Base-by-base conservation (phyloP, 1,140 invertebrate genomes). In the Leptinotarsa defecta region DNA sequence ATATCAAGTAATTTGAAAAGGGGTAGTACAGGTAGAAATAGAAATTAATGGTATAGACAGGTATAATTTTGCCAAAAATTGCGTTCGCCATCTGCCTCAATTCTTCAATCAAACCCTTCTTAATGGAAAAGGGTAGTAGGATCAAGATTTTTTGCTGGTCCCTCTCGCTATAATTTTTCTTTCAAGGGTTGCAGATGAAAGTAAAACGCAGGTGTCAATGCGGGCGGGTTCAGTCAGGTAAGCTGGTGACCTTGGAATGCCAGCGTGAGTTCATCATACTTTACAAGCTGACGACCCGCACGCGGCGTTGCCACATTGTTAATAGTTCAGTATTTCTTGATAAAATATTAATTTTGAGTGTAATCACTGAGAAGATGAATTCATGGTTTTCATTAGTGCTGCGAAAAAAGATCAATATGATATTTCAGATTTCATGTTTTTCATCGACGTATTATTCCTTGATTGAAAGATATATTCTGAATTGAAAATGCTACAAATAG, bases 191-290 rank as follows among this genome's bases (percentile, higher is more conserved):
- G 65, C 52, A 57, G 57, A 71, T 27, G 75, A 78, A 76, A 78
- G 77, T 80, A 78, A 76, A 74, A 71, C 73, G 79, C 78, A 79
- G 78, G 80, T 77, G 78, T 61, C 52, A 52, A 76, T 13, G 73
- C 48, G 78, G 73, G 78, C 76, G 78, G 73, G 69, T 74, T 65
- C 74, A 67, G 68, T 17, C 63, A 67, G 70, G 75, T 71, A 72
- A 19, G 65, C 49, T 24, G 48, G 48, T 43, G 76, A 73, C 78
- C 78, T 79, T 79, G 78, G 77, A 76, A 76, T 64, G 78, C 68
- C 74, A 75, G 62, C 24, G 34, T 63, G 73, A 64, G 77, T 71
- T 71, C 70, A 71, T 71, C 70, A 71, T 24, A 61, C 70, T 27
- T 22, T 17, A 22, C 3, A 24, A 22, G 62, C 20, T 65, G 72